phyloP scores from a whole-genome alignment of 2,888 invertebrate genomes.

The Anagyrus pseudococci region DNA sequence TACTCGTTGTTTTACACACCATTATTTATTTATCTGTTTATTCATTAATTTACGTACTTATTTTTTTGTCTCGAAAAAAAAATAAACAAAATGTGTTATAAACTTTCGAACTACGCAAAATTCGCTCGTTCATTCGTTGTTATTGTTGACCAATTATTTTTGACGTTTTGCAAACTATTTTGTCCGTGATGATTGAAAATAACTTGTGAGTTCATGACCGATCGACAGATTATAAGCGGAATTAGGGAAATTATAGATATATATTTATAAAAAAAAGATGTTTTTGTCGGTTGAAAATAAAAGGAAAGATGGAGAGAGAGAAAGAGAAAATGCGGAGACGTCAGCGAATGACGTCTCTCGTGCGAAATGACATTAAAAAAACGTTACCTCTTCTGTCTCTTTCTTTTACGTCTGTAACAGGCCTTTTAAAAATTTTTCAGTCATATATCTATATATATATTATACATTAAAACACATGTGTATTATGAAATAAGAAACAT shows the following conservation, averaged over 20 bases:
- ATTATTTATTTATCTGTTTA: background rate
- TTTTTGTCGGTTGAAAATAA: slow-evolving; percentile 14
- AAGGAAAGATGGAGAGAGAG: no score
- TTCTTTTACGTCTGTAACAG: slow-evolving; percentile 44
- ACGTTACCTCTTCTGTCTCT: slow-evolving; percentile 53
- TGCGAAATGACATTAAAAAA: slow-evolving; percentile 18
- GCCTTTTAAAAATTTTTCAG: slow-evolving; percentile 21
- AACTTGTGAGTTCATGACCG: slow-evolving; percentile 4
- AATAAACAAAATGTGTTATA: slow-evolving; percentile 13
- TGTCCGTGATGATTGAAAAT: slow-evolving; percentile 10
- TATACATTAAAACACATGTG: slow-evolving; percentile 21
- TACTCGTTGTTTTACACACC: slow-evolving; percentile 13
- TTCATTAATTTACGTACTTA: background rate
- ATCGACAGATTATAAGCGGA: slow-evolving; percentile 19
- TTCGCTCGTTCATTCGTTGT: slow-evolving; percentile 15
- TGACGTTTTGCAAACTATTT: slow-evolving; percentile 4
- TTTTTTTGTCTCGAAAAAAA: slow-evolving; percentile 11
- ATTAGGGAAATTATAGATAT: slow-evolving; percentile 13
- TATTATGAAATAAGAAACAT: slow-evolving; percentile 24
- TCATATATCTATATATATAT: slow-evolving; percentile 6
- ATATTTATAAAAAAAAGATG: background rate
- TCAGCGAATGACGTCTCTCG: slow-evolving; percentile 28
- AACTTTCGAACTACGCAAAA: background rate
- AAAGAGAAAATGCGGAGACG: no score
- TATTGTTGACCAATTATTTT: slow-evolving; percentile 16